Evolutionary conservation across 2,113 vertebrate genomes (phyloP), one percentile per base, ranked within the genome.

Genomic region (Cyprinodon brontotheroides): DNA sequence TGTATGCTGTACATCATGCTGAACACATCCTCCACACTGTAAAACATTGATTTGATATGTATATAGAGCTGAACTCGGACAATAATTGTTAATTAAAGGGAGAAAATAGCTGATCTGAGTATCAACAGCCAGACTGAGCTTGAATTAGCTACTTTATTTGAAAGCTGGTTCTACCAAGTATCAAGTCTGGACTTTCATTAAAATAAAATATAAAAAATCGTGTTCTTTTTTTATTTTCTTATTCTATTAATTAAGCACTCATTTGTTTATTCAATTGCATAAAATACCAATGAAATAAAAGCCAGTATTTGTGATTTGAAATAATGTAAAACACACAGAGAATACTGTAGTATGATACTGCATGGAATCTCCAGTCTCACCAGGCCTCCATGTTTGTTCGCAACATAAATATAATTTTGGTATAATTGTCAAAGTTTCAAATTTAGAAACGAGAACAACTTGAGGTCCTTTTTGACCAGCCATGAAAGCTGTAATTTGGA

Each of bases 401-500:
- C 77, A 85, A 74, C 53, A 70, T 61, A 83, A 81, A 84, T 76
- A 72, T 14, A 77, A 65, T 70, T 78, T 75, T 29, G 60, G n/a
- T 29, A 61, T 57, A 57, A 75, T 68, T 85, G 86, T 78, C 81
- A 61, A 43, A 69, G 69, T 53, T 70, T 62, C 82, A 74, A 82
- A 78, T 41, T 79, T 69, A 70, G 79, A 65, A 17, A 77, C 72
- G 80, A 83, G 78, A 53, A 87, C 86, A 65, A 20, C 47, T 75
- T 84, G 84, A 82, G 83, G 70, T 82, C 65, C 65, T 47, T 74
- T 65, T 77, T 77, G 75, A 79, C 65, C 67, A 29, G 70, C 79
- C 20, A 4, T 81, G 80, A 83, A 78, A 66, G 74, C 80, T 82
- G 81, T 75, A 79, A 81, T 87, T 83, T 79, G 57, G 45, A n/a